These are phyloP conservation scores for Colletes collaris DNA, from an alignment of 2,888 invertebrate species.

Conservation along the genomic window DNA sequence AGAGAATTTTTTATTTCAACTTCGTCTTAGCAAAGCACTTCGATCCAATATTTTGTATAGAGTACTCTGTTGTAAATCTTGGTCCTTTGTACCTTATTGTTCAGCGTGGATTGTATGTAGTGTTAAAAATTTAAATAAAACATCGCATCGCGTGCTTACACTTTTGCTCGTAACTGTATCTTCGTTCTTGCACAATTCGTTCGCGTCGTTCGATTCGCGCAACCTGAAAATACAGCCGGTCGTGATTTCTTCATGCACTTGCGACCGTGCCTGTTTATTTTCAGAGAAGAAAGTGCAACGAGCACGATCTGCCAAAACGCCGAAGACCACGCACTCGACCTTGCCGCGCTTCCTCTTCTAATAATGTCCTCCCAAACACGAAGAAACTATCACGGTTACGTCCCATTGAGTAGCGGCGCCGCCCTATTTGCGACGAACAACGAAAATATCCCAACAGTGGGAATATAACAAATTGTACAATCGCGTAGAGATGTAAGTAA, in stretches of 20 bases:
- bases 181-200: neutral
- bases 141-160: no score
- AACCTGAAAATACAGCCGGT: neutral
- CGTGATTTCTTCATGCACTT: neutral
- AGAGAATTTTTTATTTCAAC: no score
- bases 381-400: neutral
- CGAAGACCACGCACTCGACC: constrained; percentile 60
- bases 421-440: constrained; percentile 22
- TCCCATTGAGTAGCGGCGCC: constrained; percentile 26
- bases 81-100: no score
- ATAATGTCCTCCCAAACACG: constrained; percentile 70
- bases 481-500: no score
- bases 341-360: constrained; percentile 75
- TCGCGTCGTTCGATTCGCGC: neutral
- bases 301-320: constrained; percentile 36
- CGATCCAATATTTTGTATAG: no score
- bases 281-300: constrained; percentile 18
- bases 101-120: no score
- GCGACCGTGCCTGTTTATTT: constrained; percentile 17
- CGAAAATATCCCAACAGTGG: neutral
- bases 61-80: no score
- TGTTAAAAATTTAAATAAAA: no score
- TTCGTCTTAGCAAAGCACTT: no score
- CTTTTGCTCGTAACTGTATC: neutral
- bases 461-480: no score